phyloP scores from a whole-genome alignment of 2,888 invertebrate species.

The Diaperis boleti region DNA sequence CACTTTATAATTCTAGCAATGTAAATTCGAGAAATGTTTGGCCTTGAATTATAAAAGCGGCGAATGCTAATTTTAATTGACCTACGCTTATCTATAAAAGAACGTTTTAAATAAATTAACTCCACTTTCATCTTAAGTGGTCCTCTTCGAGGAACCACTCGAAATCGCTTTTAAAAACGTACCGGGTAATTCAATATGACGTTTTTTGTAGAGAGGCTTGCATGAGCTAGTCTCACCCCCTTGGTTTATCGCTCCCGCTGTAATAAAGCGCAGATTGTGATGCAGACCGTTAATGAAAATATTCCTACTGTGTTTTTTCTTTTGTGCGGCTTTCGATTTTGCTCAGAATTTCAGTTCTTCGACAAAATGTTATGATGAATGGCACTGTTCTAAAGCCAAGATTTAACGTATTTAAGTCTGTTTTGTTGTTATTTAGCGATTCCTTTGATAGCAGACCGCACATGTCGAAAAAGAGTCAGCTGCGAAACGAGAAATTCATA shows the following conservation, averaged over 20 bases:
- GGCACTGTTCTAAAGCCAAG: conserved; percentile 29
- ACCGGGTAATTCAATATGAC: background rate
- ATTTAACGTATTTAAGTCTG: conserved; percentile 46
- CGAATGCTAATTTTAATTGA: conserved; percentile 30
- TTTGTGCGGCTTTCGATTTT: conserved; percentile 18
- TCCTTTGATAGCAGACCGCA: conserved; percentile 42
- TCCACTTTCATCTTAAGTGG: background rate
- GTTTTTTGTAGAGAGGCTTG: background rate
- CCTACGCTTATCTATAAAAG: conserved; percentile 7
- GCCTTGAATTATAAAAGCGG: conserved; percentile 26
- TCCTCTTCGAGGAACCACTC: background rate
- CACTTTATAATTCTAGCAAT: conserved; percentile 8
- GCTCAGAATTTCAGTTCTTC: conserved; percentile 15
- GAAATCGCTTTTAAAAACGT: background rate
- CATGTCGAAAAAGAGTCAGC: conserved; percentile 43
- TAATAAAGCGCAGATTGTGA: conserved; percentile 19
- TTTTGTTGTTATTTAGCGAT: conserved; percentile 47
- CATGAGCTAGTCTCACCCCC: background rate
- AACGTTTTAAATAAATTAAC: conserved; percentile 8
- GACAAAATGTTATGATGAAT: conserved; percentile 12
- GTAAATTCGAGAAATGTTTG: conserved; percentile 20
- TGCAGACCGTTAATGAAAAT: conserved; percentile 14
- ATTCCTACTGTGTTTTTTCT: conserved; percentile 11
- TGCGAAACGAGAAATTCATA: conserved; percentile 44
- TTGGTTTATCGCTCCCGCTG: background rate